A percentile compares a stretch with the other conserved stretches of the same genome.
phyloP scores from a whole-genome alignment of 2,888 invertebrate species.

The Carterocephalus palaemon region DNA sequence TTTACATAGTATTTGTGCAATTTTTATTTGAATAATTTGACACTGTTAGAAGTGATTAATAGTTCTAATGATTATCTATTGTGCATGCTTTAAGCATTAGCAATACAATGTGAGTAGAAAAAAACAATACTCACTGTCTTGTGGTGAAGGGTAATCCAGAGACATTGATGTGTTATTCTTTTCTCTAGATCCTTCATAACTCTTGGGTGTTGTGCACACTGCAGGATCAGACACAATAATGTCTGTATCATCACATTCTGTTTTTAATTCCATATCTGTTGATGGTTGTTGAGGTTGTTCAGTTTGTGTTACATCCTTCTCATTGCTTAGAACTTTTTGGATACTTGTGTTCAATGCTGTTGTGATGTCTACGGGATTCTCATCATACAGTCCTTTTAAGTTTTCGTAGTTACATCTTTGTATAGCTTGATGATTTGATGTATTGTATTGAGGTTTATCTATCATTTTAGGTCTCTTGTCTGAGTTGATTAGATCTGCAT shows the following conservation, averaged over 20 bases:
- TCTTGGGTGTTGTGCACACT: constrained; percentile 61
- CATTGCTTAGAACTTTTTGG: constrained; percentile 40
- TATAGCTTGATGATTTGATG: constrained; percentile 48
- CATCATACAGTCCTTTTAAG: constrained; percentile 60
- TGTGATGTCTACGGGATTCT: constrained; percentile 57
- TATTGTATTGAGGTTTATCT: constrained; percentile 54
- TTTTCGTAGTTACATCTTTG: constrained; percentile 55
- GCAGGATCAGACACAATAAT: constrained; percentile 69
- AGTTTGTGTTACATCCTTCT: constrained; percentile 47
- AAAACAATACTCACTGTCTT: constrained; percentile 65
- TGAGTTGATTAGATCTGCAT: constrained; percentile 53
- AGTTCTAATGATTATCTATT: background rate
- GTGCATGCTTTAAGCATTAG: background rate
- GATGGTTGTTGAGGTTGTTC: constrained; percentile 48
- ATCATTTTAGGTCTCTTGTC: constrained; percentile 68
- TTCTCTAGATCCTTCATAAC: constrained; percentile 56
- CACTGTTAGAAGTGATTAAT: too few species aligned
- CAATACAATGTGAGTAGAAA: background rate
- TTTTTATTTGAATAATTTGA: too few species aligned
- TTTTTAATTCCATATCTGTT: constrained; percentile 59
- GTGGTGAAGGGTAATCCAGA: constrained; percentile 64
- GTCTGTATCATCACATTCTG: constrained; percentile 72
- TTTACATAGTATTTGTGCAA: too few species aligned
- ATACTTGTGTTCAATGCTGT: constrained; percentile 49
- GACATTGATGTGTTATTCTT: constrained; percentile 53